Evolutionary conservation across 2,113 vertebrate genomes (phyloP), one percentile per base, ranked within the genome.

Genomic region (Lates calcarifer): DNA sequence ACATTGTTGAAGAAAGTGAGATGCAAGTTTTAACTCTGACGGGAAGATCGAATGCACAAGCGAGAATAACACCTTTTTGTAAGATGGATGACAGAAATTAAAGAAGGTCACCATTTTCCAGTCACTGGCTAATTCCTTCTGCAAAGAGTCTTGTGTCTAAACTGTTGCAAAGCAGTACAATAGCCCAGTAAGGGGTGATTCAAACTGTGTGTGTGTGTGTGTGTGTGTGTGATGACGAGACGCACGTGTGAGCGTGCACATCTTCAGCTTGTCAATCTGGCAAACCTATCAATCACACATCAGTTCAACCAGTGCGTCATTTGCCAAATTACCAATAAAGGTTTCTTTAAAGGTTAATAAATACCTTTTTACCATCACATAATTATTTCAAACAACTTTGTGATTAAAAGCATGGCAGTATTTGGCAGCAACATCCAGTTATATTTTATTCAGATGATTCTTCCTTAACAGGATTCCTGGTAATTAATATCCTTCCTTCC

Each of bases 41-140:
- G 12, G 53, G 65, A 69, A 70, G 60, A 53, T 12, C 8, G 28
- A 73, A 75, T 20, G 45, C 15, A 65, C 3, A 26, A n/a, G 71
- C 49, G 72, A 79, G 69, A 83, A 81, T 74, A 53, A 76, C 77
- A 84, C 84, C 67, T 79, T 84, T 56, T 72, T 61, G 41, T 62
- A 55, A 84, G 76, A 86, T 64, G 74, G 79, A 81, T 65, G 63
- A 66, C 76, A 77, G 76, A 80, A 79, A 86, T 82, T 35, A 85
- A 85, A 86, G 74, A 81, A 82, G 79, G 86, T 86, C 77, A 90
- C 61, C 45, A 28, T 80, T 85, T 76, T 77, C 24, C 62, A 58
- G 67, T 65, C 65, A 80, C 49, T 43, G 41, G 77, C 35, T 39
- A 37, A 74, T 45, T 63, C 29, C 22, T 67, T 79, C 47, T 68